Evolutionary conservation across 2,797 vertebrate species (phyloP), one percentile per base, ranked within the genome.

Genomic region (Uromys caudimaculatus): DNA sequence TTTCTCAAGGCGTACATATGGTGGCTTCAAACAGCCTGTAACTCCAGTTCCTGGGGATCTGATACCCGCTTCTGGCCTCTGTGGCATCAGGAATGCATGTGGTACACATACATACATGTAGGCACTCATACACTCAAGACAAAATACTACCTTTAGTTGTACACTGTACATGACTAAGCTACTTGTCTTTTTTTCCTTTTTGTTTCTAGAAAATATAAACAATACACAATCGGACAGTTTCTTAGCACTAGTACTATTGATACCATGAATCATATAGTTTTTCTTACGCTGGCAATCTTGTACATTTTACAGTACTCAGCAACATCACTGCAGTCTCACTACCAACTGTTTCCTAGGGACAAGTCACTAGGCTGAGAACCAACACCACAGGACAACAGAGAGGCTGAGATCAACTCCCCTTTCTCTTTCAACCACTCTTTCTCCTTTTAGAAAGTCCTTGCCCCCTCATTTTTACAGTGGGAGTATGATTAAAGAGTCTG

Each of bases 401-500:
- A 93, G 77, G 62, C 29, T 47, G 54, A 89, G 44, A 38, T 64
- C 50, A 5, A 14, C 24, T 62, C 47, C 17, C n/a, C 47, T 56
- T 50, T 21, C 1, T n/a, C 23, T 71, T 41, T 84, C 35, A 76
- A 67, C 11, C 19, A 76, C 64, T 24, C 32, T 52, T 89, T 89
- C 24, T 79, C 67, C 17, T 67, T 90, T 67, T 67, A 82, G 29
- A 17, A 88, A 38, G 16, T 76, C 90, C 35, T 82, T 94, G 24
- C 73, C 23, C 19, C 24, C 67, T 87, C 76, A 92, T 6, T 3
- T 50, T 54, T 84, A 78, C 69, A 50, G 44, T 5, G 44, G 78
- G 88, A 60, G 67, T 24, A 85, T 23, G 82, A 62, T 24, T 54
- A 75, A 92, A 86, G 44, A 82, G 44, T 90, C 93, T 71, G 47